Evolutionary conservation across 2,797 vertebrate species (phyloP), one percentile per base, ranked within the genome.

Genomic region (Sebastes umbrosus): DNA sequence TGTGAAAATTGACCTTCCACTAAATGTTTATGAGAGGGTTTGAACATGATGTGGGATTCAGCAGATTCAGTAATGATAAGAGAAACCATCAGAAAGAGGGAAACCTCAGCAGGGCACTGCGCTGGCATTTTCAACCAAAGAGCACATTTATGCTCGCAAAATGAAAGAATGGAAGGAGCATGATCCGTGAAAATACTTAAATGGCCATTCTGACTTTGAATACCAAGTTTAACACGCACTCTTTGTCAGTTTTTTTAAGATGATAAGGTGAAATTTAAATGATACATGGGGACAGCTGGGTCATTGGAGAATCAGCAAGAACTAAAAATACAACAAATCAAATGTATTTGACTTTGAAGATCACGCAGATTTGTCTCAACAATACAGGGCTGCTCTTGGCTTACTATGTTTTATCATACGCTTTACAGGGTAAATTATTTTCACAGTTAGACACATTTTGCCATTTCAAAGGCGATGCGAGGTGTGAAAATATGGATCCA

Each of bases 91-190:
- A 86, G 65, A 89, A 88, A 65, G 57, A 85, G 55, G 69, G 62
- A 79, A 85, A 81, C 77, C 93, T 81, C 92, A 94, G 92, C 91
- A 73, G 90, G 92, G 75, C 83, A 83, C 83, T 63, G 39, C 24
- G 31, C 79, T 92, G 90, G 88, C 92, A 93, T 94, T 94, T 93
- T 79, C 84, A 86, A 80, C 88, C 85, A 89, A 85, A 90, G 83
- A 86, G 75, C 80, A 84, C 77, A 82, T 87, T 50, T 83, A 83
- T 83, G 68, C 73, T 11, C 16, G 18, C 4, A 54, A 83, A 86
- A 69, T 72, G 62, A 86, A 84, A 57, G 71, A 85, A 69, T 82
- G 75, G 65, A 71, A 16, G 66, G 67, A 63, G 70, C 77, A 88
- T 76, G 66, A 90, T 87, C 85, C 63, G 54, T 80, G 79, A 77